Percentiles rank a stretch among this genome's conserved stretches.
These are phyloP conservation scores for Zaprionus camerounensis DNA, from an alignment of 1,140 invertebrate species.

Conservation along the genomic window DNA sequence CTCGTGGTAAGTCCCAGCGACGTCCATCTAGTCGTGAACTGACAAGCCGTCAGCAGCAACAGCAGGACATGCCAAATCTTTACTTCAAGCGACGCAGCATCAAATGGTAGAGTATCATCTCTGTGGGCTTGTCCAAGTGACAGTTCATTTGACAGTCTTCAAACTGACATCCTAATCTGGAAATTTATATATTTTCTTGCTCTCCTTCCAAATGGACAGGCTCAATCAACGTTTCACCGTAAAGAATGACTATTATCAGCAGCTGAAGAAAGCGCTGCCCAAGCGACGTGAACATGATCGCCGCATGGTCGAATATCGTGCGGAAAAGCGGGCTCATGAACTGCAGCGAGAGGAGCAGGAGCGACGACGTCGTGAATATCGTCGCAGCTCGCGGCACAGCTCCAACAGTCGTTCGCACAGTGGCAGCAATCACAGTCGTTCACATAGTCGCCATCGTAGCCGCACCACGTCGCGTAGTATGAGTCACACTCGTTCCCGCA, in stretches of 20 bases:
- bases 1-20: background rate
- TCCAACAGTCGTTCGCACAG: background rate
- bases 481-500: slow-evolving; percentile 37
- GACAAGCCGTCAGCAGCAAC: slow-evolving; percentile 17
- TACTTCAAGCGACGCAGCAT: slow-evolving; percentile 63
- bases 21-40: slow-evolving; percentile 37
- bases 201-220: slow-evolving; percentile 10
- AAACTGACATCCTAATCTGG: background rate
- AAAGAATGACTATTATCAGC: slow-evolving; percentile 2
- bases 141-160: background rate
- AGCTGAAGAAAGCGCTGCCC: slow-evolving; percentile 3
- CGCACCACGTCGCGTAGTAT: slow-evolving; percentile 14
- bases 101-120: slow-evolving; percentile 38
- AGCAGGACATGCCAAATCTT: slow-evolving; percentile 24
- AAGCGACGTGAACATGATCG: background rate
- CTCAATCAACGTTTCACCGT: slow-evolving; percentile 16
- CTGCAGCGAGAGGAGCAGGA: background rate
- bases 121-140: background rate
- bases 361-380: background rate
- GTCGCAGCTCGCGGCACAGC: background rate
- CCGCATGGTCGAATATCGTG: slow-evolving; percentile 4
- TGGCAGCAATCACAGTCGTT: slow-evolving; percentile 2
- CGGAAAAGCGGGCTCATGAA: background rate
- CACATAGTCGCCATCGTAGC: background rate
- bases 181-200: background rate